Base-by-base conservation (phyloP, 1,140 invertebrate genomes). In the Pogonus chalceus region DNA sequence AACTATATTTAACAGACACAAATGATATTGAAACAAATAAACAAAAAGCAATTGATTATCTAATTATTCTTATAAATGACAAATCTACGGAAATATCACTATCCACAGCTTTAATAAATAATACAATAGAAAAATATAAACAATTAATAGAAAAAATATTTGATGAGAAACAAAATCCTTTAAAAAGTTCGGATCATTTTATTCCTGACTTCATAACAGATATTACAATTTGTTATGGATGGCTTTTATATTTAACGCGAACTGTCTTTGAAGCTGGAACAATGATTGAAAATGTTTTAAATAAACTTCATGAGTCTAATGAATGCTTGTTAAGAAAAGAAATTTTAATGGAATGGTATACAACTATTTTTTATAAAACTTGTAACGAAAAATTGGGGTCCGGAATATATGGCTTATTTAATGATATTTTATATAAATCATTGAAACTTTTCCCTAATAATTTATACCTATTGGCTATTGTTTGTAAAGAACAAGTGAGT, bases 381-480 rank as follows among this genome's bases (percentile, higher is more conserved):
- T 71, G 53, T 48, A 51, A 2, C 7, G 37, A 51, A 46, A 56
- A 53, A 53, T 54, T 57, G 4, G 58, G 55, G 9, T 53, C 56
- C 49, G 58, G 57, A 47, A 69, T 60, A 23, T 61, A 60, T 57
- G 57, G 58, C 18, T 51, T 63, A 1, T 47, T 76, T n/a, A 56
- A 65, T 20, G 49, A 66, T 1, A 52, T 67, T 0, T 50, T 77
- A 10, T 52, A 59, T 22, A 51, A 52, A 2, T 72, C 72, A 3
- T 61, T 82, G 18, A 53, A 66, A 1, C 58, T 67, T 23, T 83
- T 73, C 62, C 77, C 79, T 1, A 72, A 78, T 53, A 84, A 84
- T 65, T 62, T 79, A 47, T 72, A 71, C 50, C 59, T 82, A 1
- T 65, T 82, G 10, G 59, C 66, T 10, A 58, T 67, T 23, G 47